Percentiles rank a stretch among this genome's conserved stretches.
These are phyloP conservation scores for Hoplodrina blanda DNA, from an alignment of 2,888 invertebrate species.

Conservation along the genomic window DNA sequence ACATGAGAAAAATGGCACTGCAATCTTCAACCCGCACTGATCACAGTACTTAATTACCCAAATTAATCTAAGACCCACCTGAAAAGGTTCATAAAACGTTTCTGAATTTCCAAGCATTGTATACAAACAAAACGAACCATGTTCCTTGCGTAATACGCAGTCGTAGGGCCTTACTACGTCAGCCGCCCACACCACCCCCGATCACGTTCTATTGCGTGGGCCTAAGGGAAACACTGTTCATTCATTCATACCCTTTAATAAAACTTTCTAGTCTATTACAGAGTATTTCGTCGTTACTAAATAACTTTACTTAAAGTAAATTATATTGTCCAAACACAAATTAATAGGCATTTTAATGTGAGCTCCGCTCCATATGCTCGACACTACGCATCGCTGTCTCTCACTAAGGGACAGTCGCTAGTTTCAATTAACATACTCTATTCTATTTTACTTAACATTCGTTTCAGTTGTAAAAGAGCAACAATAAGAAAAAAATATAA, in stretches of 20 bases:
- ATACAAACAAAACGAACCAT: conserved; percentile 62
- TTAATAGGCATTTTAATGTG: conserved; percentile 27
- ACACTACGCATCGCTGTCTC: conserved; percentile 1
- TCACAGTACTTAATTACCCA: conserved; percentile 19
- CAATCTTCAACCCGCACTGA: neutral
- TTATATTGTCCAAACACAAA: conserved; percentile 46
- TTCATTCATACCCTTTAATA: conserved; percentile 75
- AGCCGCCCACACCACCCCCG: conserved; percentile 60
- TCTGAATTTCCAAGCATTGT: conserved; percentile 46
- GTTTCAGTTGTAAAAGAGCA: neutral
- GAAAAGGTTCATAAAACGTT: conserved; percentile 31
- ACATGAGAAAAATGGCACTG: neutral
- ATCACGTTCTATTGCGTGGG: conserved; percentile 51
- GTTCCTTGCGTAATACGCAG: conserved; percentile 55
- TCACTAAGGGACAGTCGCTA: conserved; percentile 1
- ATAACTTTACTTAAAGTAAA: conserved; percentile 35
- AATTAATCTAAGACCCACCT: conserved; percentile 35
- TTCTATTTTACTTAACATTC: neutral
- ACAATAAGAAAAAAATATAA: neutral
- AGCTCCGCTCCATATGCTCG: conserved; percentile 47
- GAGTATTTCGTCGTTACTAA: conserved; percentile 59
- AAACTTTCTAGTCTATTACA: conserved; percentile 66
- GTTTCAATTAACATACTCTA: conserved; percentile 1
- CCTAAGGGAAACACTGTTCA: conserved; percentile 67
- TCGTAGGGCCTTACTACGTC: conserved; percentile 55